Evolutionary conservation across 35 echinoderm and acorn worm genomes (phyloP).

Genomic region (Ophioderma brevispina): DNA sequence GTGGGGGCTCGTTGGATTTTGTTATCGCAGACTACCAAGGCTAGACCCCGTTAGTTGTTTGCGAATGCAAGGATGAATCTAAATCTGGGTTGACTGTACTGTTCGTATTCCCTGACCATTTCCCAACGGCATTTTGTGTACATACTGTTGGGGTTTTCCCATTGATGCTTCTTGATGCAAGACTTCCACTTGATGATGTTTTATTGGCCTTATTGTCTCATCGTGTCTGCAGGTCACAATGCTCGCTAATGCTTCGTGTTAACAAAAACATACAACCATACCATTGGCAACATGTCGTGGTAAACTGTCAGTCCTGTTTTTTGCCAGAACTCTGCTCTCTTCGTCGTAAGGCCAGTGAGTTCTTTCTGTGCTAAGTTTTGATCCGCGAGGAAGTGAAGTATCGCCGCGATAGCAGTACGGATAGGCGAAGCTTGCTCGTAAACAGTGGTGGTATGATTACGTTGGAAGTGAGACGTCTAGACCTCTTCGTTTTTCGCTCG

Average conservation of each 20-base stretch:
- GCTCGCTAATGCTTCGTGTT: conserved; percentile 26
- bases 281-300: conserved; percentile 30
- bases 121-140: background rate
- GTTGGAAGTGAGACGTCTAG: background rate
- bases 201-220: background rate
- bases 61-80: conserved; percentile 16
- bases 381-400: background rate
- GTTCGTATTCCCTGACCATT: background rate
- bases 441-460: background rate
- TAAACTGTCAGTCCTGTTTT: conserved; percentile 16
- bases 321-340: conserved; percentile 32
- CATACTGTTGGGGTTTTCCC: background rate
- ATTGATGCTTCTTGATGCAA: background rate
- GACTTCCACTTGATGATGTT: background rate
- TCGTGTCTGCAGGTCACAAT: background rate
- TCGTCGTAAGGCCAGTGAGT: background rate
- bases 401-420: background rate
- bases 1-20: background rate
- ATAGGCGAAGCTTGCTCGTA: background rate
- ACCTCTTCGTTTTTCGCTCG: background rate
- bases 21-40: conserved; percentile 20
- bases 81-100: background rate
- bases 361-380: background rate
- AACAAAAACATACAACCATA: too few species aligned
- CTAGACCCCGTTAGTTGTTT: conserved; percentile 21